Base-by-base conservation (phyloP, 2,888 invertebrate species). In the Flabesymbios commensalis region DNA sequence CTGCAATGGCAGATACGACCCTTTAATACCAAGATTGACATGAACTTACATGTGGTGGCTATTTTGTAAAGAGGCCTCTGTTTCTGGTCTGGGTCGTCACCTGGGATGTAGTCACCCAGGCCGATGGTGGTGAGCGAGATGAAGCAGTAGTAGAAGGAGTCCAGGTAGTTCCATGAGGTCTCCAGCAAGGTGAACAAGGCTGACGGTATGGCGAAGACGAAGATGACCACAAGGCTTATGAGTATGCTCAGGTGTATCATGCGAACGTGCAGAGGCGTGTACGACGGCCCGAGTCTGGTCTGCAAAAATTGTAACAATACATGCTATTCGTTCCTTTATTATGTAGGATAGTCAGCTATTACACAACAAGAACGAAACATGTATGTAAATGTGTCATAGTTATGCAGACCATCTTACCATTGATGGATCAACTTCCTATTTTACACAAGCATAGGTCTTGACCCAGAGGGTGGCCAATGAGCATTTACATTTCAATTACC, bases 121-220 rank as follows among this genome's bases (percentile, higher is more conserved):
- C 93, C 81, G 75, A 94, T 91, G 65, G 93, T 93, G 28, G 93
- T 93, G 68, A 94, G 85, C 17, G 93, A 93, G 74, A 94, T 91
- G 85, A 93, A 93, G 83, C 93, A 93, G 83, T 92, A 94, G 84
- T 94, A 94, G 77, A 94, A 87, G 0, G 93, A 90, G 84, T 94
- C 94, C 69, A 94, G 84, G 81, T 88, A 90, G 79, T 90, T 89
- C 93, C 93, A 93, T 7, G 88, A 88, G 0, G 90, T 88, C 81
- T 94, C 94, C 64, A 94, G 81, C 51, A 84, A 82, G 22, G 89
- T 87, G 83, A 93, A 93, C 48, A 90, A 84, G 32, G 85, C 86
- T 0, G 93, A 90, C 0, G 94, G 94, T 47, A 91, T 82, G 58
- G 90, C 82, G 77, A 92, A 87, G 83, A 91, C 89, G 74, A 90